These are phyloP conservation scores for Chrysolina americana DNA, from an alignment of 2,888 invertebrate species.

Conservation along the genomic window DNA sequence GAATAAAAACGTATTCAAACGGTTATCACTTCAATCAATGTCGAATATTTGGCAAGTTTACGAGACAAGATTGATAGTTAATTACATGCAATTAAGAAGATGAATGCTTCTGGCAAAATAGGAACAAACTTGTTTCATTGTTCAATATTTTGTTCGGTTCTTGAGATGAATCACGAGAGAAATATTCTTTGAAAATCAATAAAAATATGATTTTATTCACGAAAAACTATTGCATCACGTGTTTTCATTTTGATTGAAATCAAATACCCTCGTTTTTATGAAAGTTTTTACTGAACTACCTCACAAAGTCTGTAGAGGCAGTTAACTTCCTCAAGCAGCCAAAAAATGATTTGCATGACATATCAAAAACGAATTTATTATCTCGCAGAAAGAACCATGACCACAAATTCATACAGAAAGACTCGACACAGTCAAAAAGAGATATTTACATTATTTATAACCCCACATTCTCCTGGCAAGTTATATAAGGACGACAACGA, in stretches of 20 bases:
- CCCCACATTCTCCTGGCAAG: constrained; percentile 9
- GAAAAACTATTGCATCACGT: too few relatives aligned
- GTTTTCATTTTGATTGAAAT: too few relatives aligned
- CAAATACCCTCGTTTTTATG: too few relatives aligned
- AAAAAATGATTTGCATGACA: not conserved
- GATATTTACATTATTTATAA: constrained; percentile 12
- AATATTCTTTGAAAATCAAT: not conserved
- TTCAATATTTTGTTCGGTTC: not conserved
- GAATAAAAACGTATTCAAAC: not conserved
- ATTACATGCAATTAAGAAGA: constrained; percentile 8
- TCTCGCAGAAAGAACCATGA: not conserved
- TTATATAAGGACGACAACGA: constrained; percentile 12
- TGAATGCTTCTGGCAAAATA: not conserved
- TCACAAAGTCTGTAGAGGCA: not conserved
- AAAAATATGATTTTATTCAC: too few relatives aligned
- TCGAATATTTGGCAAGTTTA: constrained; percentile 17
- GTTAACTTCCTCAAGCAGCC: not conserved
- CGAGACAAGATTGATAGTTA: constrained; percentile 14
- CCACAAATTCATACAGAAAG: not conserved
- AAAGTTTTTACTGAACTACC: too few relatives aligned
- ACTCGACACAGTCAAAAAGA: constrained; percentile 1
- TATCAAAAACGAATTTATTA: not conserved
- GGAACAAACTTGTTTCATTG: not conserved
- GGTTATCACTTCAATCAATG: constrained; percentile 14
- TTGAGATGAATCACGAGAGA: not conserved